Evolutionary conservation across 2,113 vertebrate species (phyloP), one percentile per base, ranked within the genome.

Genomic region (Channa maculata): DNA sequence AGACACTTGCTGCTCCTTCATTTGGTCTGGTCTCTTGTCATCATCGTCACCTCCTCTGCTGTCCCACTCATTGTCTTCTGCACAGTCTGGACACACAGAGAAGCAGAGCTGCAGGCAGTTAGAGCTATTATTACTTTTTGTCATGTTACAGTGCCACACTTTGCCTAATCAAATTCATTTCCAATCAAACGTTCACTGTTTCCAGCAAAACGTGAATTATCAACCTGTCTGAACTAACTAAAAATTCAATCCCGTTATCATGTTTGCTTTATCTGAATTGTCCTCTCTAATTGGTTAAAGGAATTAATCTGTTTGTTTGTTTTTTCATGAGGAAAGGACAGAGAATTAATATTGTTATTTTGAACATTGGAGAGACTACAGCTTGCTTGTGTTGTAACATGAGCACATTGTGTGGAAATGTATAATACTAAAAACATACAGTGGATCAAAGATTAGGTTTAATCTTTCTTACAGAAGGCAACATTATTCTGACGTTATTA

Each of bases 21-120:
- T 69, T 81, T 48, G 78, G 60, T 80, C 78, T 3, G 63, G 44
- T 43, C 57, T 68, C 53, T 79, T 61, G 6, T 75, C 85, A 48
- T 59, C 88, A 24, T 55, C 76, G 2, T 84, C 82, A 69, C 65
- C 80, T 75, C 76, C 80, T 69, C 86, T 83, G 84, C 74, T 50
- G 10, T 82, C 83, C 78, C 68, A 65, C 87, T 79, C 71, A 15
- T 58, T 83, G 69, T 91, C 71, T 74, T 90, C 79, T 60, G 75
- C 45, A 80, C 93, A 94, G 81, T 83, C 93, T 94, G 86, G 44
- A 76, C 72, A 83, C 49, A 87, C 34, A 86, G 43, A 83, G 37
- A 71, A 49, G 65, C 64, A 67, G 14, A 73, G 48, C 51, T 63
- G n/a, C 63, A 39, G 65, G 8, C 51, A 57, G 5, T 63, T 11